Evolutionary conservation across 1,140 invertebrate genomes (phyloP).

Genomic region (Drosophila arawakana): DNA sequence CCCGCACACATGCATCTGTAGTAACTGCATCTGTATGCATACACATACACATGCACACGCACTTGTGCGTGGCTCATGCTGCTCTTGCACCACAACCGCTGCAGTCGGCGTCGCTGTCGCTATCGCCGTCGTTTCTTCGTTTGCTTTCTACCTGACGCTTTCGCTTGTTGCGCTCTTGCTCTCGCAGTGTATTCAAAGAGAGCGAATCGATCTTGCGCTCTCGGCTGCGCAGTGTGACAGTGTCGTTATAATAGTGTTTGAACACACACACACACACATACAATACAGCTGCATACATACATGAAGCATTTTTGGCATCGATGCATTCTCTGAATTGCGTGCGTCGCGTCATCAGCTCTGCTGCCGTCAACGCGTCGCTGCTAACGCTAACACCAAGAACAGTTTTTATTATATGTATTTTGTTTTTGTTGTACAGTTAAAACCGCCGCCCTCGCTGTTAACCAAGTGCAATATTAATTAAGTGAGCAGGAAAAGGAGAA

Average conservation of each 20-base stretch:
- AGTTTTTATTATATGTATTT: conserved; percentile 11
- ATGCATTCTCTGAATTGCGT: conserved; percentile 46
- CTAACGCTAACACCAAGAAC: conserved; percentile 32
- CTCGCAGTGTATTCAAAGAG: conserved; percentile 1
- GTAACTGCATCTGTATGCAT: conserved; percentile 2
- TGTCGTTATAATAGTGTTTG: conserved; percentile 71
- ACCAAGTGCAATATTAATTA: conserved; percentile 75
- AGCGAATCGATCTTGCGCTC: conserved; percentile 14
- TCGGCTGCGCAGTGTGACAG: conserved; percentile 34
- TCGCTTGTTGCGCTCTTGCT: conserved; percentile 48
- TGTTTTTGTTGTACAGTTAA: conserved; percentile 19
- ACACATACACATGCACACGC: conserved; percentile 37
- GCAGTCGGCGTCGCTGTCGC: conserved; percentile 17
- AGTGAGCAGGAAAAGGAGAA: conserved; percentile 43
- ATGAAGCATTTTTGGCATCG: conserved; percentile 48
- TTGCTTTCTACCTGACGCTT: conserved; percentile 71
- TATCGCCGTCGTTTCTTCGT: conserved; percentile 36
- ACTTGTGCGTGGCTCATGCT: conserved; percentile 59
- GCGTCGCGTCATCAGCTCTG: conserved; percentile 21
- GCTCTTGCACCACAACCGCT: conserved; percentile 28
- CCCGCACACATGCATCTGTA: neutral
- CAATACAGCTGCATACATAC: too few relatives aligned
- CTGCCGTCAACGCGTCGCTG: neutral
- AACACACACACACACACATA: conserved; percentile 10
- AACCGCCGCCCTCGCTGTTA: conserved; percentile 40